Conservation (phyloP, 1,140 invertebrate genomes). For the Drosophila pseudoobscura region DNA sequence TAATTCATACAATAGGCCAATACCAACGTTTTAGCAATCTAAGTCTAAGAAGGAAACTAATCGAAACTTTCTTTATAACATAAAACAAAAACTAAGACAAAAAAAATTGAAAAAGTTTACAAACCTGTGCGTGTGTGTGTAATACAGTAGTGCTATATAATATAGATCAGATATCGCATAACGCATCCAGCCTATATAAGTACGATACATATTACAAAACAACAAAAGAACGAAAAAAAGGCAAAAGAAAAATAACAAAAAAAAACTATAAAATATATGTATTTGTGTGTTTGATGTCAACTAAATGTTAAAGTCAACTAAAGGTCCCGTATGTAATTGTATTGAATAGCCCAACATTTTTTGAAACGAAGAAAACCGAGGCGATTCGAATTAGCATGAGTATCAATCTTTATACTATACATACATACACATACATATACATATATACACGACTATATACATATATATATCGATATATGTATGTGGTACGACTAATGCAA, state of each 20-base stretch:
- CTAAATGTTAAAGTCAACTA: slow-evolving; percentile 68
- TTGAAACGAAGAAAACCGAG: slow-evolving; percentile 47
- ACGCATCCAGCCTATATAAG: slow-evolving; percentile 56
- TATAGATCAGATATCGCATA: slow-evolving; percentile 54
- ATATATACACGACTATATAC: slow-evolving; percentile 18
- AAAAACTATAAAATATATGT: slow-evolving; percentile 39
- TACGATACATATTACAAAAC: slow-evolving; percentile 39
- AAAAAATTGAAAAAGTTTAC: slow-evolving; percentile 39
- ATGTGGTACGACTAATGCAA: slow-evolving; percentile 18
- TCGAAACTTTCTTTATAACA: slow-evolving; percentile 53
- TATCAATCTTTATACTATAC: slow-evolving; percentile 50
- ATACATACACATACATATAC: slow-evolving; percentile 20
- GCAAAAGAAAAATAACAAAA: slow-evolving; percentile 8
- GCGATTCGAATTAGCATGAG: slow-evolving; percentile 56
- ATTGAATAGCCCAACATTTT: slow-evolving; percentile 60
- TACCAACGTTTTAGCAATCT: slow-evolving; percentile 72
- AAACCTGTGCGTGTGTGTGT: slow-evolving; percentile 58
- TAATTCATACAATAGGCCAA: slow-evolving; percentile 73
- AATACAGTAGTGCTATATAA: slow-evolving; percentile 52
- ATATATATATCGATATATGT: slow-evolving; percentile 2
- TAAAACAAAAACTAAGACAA: slow-evolving; percentile 11
- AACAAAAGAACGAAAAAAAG: slow-evolving; percentile 1
- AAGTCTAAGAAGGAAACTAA: slow-evolving; percentile 58
- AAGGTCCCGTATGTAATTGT: slow-evolving; percentile 43
- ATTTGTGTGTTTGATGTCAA: slow-evolving; percentile 75